Base-by-base conservation (phyloP, 2,113 vertebrate genomes). In the Callochromis pleurospilus region DNA sequence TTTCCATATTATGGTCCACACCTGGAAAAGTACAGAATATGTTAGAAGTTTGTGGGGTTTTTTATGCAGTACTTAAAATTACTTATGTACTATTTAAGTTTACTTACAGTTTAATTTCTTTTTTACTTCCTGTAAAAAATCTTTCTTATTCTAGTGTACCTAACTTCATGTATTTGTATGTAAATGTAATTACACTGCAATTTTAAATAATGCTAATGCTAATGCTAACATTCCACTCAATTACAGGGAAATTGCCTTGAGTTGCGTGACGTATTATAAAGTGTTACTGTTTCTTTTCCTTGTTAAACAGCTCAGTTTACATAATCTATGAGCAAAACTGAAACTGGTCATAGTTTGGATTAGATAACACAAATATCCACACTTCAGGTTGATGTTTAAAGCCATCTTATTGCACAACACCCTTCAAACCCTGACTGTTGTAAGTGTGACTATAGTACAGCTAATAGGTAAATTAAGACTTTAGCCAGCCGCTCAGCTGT, bases 231-330 rank as follows among this genome's bases (percentile, higher is more conserved):
- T 68, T 21, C 62, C 1, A 68, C 0, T 65, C 0, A 65, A 38
- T 65, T 65, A 38, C 33, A n/a, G 60, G 60, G 33, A 38, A 0
- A 38, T 21, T 65, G 33, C 19, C 62, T 13, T 68, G 12, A 68
- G 33, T 38, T 68, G 4, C 2, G 0, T 13, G 62, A 38, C 4
- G 0, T 13, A 2, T 38, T 0, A 38, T 65, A n/a, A 65, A 21
- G 33, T 68, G 10, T 65, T 65, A 21, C 19, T 21, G 60, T 70
- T 70, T 42, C 13, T 45, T 26, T 45, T 45, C 21, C 7, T 45
- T 47, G 21, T 17, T 29, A 24, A 70, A 70, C n/a, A 42, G n/a
- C 4, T 75, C 3, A 2, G 2, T 5, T 75, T 75, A 19, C 70
- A 31, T 75, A 47, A 47, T 19, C 24, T 49, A 11, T 47, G 0